A percentile compares a stretch with the other conserved stretches of the same genome.
phyloP scores from a whole-genome alignment of 2,113 vertebrate species.

The Tetrao urogallus region DNA sequence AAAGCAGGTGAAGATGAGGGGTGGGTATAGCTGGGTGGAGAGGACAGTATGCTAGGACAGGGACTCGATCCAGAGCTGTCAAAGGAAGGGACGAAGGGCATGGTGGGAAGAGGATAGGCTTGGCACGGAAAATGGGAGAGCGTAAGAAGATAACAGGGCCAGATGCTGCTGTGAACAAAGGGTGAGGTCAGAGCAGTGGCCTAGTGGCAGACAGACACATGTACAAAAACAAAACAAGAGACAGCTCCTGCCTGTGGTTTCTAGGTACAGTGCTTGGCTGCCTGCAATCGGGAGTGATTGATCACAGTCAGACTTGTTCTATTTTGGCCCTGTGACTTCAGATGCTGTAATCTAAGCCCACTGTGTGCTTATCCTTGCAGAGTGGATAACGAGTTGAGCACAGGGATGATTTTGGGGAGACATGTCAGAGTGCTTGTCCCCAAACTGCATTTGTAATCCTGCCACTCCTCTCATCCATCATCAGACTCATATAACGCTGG shows the following conservation, averaged over 20 bases:
- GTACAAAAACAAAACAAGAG: not conserved
- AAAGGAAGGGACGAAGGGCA: constrained; percentile 21
- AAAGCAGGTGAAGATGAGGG: not conserved
- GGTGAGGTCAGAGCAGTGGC: constrained; percentile 17
- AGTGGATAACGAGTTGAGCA: not conserved
- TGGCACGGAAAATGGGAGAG: constrained; percentile 43
- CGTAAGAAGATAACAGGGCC: constrained; percentile 3
- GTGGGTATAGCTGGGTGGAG: not conserved
- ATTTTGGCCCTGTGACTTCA: constrained; percentile 66
- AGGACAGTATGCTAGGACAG: not conserved
- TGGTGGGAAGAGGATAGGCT: constrained; percentile 41
- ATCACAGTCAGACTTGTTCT: constrained; percentile 35
- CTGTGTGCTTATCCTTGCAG: not conserved
- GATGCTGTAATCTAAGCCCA: constrained; percentile 32
- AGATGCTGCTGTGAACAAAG: not conserved
- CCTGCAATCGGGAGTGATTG: not conserved
- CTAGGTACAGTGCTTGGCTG: not conserved
- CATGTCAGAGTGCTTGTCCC: constrained; percentile 9
- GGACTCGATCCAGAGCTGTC: not conserved
- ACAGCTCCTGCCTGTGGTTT: not conserved
- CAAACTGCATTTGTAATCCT: not conserved
- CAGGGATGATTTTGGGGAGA: not conserved
- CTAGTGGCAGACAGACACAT: not conserved
- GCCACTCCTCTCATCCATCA: constrained; percentile 69
- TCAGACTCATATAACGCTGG: not conserved